These are phyloP conservation scores for Drosophila navojoa DNA, from an alignment of 1,140 invertebrate species.

Conservation along the genomic window DNA sequence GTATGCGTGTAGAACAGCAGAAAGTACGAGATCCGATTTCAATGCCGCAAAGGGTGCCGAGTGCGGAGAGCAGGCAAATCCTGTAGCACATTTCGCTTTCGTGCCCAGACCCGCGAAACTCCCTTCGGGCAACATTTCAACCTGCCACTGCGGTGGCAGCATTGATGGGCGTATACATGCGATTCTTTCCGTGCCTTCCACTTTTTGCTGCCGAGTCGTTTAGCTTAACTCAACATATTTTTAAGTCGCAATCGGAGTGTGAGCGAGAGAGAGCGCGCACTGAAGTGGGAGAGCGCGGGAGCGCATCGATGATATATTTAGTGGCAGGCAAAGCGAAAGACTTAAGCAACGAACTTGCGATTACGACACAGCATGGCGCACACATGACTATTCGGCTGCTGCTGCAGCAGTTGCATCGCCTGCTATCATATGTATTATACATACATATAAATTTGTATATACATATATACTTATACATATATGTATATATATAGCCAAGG, in stretches of 20 bases:
- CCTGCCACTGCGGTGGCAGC: constrained; percentile 80
- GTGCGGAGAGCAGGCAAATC: constrained; percentile 38
- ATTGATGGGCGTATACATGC: constrained; percentile 82
- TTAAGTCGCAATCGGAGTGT: constrained; percentile 54
- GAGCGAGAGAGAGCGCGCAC: neutral
- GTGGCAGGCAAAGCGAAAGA: constrained; percentile 81
- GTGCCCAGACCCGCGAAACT: constrained; percentile 56
- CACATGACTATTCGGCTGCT: constrained; percentile 47
- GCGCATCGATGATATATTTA: constrained; percentile 81
- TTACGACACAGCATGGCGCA: constrained; percentile 77
- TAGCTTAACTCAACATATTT: constrained; percentile 82
- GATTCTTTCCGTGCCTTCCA: constrained; percentile 72
- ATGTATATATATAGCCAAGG: constrained; percentile 21
- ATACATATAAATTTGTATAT: constrained; percentile 1
- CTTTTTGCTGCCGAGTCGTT: constrained; percentile 64
- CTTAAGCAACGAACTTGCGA: constrained; percentile 81
- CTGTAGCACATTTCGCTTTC: constrained; percentile 72
- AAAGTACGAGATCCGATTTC: constrained; percentile 82
- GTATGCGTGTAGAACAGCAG: constrained; percentile 81
- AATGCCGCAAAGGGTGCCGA: constrained; percentile 69
- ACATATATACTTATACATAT: constrained; percentile 14
- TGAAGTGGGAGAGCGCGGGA: constrained; percentile 29
- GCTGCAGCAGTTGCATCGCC: constrained; percentile 14
- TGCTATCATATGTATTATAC: constrained; percentile 18
- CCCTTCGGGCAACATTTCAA: constrained; percentile 75